Evolutionary conservation across 2,888 invertebrate species (phyloP).

Genomic region (Nyleta sp.): DNA sequence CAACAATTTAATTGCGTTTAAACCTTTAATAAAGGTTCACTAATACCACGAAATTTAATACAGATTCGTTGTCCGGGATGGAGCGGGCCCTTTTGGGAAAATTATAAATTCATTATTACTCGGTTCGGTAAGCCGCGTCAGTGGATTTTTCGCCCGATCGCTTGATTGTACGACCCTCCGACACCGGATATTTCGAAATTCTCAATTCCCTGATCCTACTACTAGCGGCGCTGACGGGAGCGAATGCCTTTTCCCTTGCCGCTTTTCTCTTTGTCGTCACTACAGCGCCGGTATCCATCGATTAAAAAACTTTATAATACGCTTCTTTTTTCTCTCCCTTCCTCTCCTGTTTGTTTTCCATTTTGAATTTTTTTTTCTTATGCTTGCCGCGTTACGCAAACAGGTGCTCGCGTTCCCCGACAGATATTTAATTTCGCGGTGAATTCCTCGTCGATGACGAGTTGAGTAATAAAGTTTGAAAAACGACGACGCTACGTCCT

Average conservation of each 20-base stretch:
- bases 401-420: slow-evolving; percentile 70
- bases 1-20: slow-evolving; percentile 26
- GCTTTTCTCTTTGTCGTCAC: slow-evolving; percentile 57
- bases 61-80: slow-evolving; percentile 7
- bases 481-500: slow-evolving; percentile 62
- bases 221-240: slow-evolving; percentile 23
- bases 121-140: slow-evolving; percentile 69
- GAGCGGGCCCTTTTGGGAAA: slow-evolving; percentile 52
- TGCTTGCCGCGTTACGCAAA: slow-evolving; percentile 65
- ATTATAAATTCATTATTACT: slow-evolving; percentile 76
- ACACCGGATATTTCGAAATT: slow-evolving; percentile 65
- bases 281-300: slow-evolving; percentile 74
- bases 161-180: slow-evolving; percentile 66
- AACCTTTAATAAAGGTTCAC: slow-evolving; percentile 28
- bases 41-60: slow-evolving; percentile 34
- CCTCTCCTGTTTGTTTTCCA: slow-evolving; percentile 74
- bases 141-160: slow-evolving; percentile 67
- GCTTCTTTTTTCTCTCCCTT: slow-evolving; percentile 68
- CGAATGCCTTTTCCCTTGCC: slow-evolving; percentile 41
- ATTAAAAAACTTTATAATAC: slow-evolving; percentile 80
- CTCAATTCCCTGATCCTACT: slow-evolving; percentile 64
- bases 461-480: slow-evolving; percentile 64
- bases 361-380: slow-evolving; percentile 75
- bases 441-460: slow-evolving; percentile 67
- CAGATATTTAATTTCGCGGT: slow-evolving; percentile 78